Conservation (phyloP, 2,797 vertebrate species). For the Tolypeutes matacus region DNA sequence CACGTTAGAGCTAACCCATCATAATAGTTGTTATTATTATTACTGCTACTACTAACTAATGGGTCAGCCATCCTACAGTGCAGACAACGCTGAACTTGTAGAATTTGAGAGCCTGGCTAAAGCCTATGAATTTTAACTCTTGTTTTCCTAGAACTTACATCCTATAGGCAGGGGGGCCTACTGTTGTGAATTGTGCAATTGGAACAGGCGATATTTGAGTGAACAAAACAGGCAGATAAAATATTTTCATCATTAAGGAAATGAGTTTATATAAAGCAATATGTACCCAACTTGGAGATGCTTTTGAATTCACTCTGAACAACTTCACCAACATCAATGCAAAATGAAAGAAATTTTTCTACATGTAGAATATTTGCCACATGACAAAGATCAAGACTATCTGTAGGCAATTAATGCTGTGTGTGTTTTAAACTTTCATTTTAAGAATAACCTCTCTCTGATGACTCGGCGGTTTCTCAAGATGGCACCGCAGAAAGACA, state of each 20-base stretch:
- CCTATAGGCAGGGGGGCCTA: background rate
- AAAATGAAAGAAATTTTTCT: background rate
- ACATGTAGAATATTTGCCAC: conserved; percentile 4
- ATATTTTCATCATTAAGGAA: conserved; percentile 8
- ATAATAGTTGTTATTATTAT: background rate
- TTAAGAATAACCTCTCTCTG: too few species aligned
- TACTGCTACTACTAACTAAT: background rate
- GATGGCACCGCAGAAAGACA: too few species aligned
- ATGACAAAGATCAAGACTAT: background rate
- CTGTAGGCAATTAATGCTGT: background rate
- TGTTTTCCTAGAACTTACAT: background rate
- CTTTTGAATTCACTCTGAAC: background rate
- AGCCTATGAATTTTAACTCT: background rate
- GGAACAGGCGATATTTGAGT: background rate
- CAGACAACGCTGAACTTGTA: background rate
- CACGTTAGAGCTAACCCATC: background rate
- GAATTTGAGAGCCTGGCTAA: background rate
- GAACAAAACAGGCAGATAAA: background rate
- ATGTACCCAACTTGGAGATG: background rate
- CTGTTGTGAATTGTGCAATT: background rate
- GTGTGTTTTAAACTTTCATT: background rate
- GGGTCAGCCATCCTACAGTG: background rate
- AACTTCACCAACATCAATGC: background rate
- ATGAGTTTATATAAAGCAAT: background rate
- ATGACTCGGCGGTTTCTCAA: too few species aligned